Evolutionary conservation across 2,888 invertebrate species (phyloP).

Genomic region (Drosophila cyrtoloma): DNA sequence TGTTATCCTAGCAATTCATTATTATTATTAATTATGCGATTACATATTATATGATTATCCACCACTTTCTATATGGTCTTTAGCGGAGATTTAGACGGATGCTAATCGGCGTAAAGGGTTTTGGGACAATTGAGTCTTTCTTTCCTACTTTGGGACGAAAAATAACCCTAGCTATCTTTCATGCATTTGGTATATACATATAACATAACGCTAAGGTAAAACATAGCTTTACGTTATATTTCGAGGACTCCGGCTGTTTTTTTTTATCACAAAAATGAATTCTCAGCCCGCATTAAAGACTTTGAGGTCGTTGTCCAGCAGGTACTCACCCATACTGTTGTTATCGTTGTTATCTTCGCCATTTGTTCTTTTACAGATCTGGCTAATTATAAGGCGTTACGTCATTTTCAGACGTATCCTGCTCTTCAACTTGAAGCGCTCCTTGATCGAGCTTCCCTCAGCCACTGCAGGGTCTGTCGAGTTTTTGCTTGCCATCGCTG

Average conservation of each 20-base stretch:
- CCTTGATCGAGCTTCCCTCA: neutral
- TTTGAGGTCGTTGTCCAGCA: no score
- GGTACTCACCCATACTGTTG: no score
- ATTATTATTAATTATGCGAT: neutral
- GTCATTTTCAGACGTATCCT: neutral
- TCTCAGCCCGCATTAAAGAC: no score
- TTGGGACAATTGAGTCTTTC: neutral
- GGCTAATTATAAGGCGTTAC: neutral
- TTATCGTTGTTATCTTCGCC: no score
- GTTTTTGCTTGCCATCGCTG: neutral
- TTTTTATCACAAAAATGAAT: no score
- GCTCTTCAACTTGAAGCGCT: neutral
- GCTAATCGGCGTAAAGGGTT: no score
- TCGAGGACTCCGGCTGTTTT: no score
- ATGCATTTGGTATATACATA: neutral
- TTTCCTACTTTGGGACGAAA: neutral
- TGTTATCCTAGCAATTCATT: neutral
- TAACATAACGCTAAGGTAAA: neutral
- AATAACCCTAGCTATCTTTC: neutral
- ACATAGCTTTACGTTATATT: neutral
- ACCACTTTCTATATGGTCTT: no score
- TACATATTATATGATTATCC: neutral
- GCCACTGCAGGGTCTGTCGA: neutral
- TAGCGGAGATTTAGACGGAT: no score
- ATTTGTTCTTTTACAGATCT: no score